These are phyloP conservation scores for Miichthys miiuy DNA, from an alignment of 2,797 vertebrate species.

Conservation along the genomic window DNA sequence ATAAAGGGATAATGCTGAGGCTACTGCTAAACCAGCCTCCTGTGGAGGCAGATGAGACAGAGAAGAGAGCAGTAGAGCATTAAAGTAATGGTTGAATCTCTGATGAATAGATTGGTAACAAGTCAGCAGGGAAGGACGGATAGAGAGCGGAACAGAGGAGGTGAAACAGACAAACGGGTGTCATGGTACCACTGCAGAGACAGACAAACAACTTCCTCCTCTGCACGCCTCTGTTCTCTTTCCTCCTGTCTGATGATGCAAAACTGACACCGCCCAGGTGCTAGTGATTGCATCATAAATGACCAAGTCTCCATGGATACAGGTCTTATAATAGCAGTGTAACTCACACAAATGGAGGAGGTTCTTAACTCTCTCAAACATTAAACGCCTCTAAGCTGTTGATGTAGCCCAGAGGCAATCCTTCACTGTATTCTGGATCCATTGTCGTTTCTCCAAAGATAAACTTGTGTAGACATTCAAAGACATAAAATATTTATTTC, in stretches of 20 bases:
- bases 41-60: neutral
- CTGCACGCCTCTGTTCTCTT: neutral
- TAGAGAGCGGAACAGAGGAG: constrained; percentile 32
- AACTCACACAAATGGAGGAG: neutral
- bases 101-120: constrained; percentile 58
- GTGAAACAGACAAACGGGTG: constrained; percentile 26
- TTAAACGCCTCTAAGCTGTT: neutral
- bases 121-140: constrained; percentile 50
- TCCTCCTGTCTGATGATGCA: neutral
- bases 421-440: neutral
- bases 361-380: neutral
- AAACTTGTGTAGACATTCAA: neutral
- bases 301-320: neutral
- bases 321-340: neutral
- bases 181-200: constrained; percentile 46
- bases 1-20: constrained; percentile 28
- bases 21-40: constrained; percentile 14
- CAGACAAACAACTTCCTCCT: constrained; percentile 30
- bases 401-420: neutral
- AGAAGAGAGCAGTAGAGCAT: constrained; percentile 28
- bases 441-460: neutral
- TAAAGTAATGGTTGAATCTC: constrained; percentile 51
- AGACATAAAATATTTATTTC: neutral
- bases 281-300: neutral
- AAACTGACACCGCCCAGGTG: neutral